Base-by-base conservation (phyloP, 2,888 invertebrate genomes). In the Spodoptera littoralis region DNA sequence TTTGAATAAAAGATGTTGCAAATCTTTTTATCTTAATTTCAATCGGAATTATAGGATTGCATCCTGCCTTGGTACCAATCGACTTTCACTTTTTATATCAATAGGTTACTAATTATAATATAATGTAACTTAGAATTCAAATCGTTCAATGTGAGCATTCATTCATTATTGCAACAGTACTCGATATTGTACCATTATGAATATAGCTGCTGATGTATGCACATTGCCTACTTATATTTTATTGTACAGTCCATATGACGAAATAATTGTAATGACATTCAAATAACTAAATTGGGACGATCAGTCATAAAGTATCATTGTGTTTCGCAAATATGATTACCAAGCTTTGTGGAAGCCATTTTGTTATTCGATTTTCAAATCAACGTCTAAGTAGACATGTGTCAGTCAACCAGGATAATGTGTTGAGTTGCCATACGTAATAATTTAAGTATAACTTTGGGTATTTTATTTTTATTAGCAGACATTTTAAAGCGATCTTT, bases 151-250 rank as follows among this genome's bases (percentile, higher is more conserved):
- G 47, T 54, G 62, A 41, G 46, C 49, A 55, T 60, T 55, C 56
- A 71, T 69, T 65, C 51, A 55, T 54, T 27, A 59, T 74, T 80
- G 74, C 74, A 62, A 58, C 66, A 79, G 47, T 50, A 59, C 36
- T 18, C 46, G 36, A 66, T 79, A 67, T 71, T 77, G 63, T 66
- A 51, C 45, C 51, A 70, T 62, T 73, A 60, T 48, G 43, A 56
- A 59, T 72, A 50, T 53, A 50, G n/a, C 53, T 56, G 46, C 53
- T 59, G 57, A 60, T 69, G 69, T 36, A 36, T 36, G 9, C 9
- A 9, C 9, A 76, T 79, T 65, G 61, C 62, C 47, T 62, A 58
- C 48, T 55, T 60, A 65, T 45, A 70, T 69, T 73, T 61, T 76
- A 41, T 63, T 18, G 18, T 18, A 18, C 18, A 42, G 30, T 58